Base-by-base conservation (phyloP, 2,797 vertebrate species). In the Danio albolineatus region DNA sequence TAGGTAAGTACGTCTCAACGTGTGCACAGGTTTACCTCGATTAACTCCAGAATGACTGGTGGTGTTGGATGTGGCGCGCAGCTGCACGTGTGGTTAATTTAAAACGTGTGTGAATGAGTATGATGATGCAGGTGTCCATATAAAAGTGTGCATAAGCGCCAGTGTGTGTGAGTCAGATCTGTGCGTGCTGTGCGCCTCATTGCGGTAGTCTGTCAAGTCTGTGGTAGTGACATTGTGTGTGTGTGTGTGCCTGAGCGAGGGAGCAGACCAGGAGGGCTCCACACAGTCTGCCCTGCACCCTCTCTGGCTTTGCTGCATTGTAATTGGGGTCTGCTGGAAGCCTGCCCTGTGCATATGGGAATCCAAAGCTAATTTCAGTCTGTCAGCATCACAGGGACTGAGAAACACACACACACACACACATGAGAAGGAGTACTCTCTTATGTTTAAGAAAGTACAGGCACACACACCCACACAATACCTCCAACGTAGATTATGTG, bases 261-360 rank as follows among this genome's bases (percentile, higher is more conserved):
- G 76, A 80, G 74, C 86, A 82, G 88, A 91, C 89, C 85, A 88
- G 88, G 88, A 91, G 90, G 93, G 93, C 94, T 95, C 94, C 92
- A 87, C 78, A 78, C 89, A 90, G 93, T 93, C 93, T 94, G 92
- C 90, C 90, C 88, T 85, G 90, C 86, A 87, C 90, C 84, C 87
- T 91, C 91, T 93, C 88, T 93, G 92, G 92, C 91, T 92, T 87
- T 73, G 88, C 85, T 89, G 89, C 90, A 90, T 91, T 92, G 90
- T 93, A 94, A 93, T 94, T 94, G 92, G 92, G 89, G 92, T 90
- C 87, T 91, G 89, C 90, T 93, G 91, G 92, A 93, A 90, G 87
- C 75, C 86, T 88, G 92, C 92, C 92, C 92, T 87, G 80, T 87
- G 86, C 86, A 84, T 89, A 90, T 83, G 87, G 86, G 90, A 90